Evolutionary conservation across 2,797 vertebrate species (phyloP), one percentile per base, ranked within the genome.

Genomic region (Sebastes hubbsi): DNA sequence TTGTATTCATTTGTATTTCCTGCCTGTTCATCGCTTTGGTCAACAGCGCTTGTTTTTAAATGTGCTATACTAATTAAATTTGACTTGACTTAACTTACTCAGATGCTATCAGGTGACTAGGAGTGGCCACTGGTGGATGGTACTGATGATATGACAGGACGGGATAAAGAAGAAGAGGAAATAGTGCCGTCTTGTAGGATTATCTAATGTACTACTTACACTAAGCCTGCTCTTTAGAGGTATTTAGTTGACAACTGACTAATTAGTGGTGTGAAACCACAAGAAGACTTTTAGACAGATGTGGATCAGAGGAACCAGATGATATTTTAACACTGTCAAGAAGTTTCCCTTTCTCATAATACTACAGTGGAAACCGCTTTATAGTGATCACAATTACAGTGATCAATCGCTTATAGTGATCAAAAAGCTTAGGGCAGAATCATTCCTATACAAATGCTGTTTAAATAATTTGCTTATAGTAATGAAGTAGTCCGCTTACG

Each of bases 201-300:
- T 54, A 78, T 22, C 16, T 18, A 27, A 58, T 18, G 55, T 52
- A 30, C 36, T 36, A 78, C 13, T 75, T 8, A n/a, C 16, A 83
- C 27, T 75, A 77, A 87, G 18, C 20, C 59, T 38, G n/a, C 8
- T 75, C 30, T 77, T 81, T 49, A 55, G 24, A 63, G 38, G 38
- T 70, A 16, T 74, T 79, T 67, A 42, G 54, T 67, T 29, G 65
- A 80, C 74, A 77, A 68, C 27, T 27, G 10, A 6, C 8, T 75
- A 63, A 72, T 77, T 77, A 77, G 70, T 12, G 10, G 36, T 8
- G 34, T 42, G 54, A 76, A 76, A 74, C 60, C 74, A 77, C 61
- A 75, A 38, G 24, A 62, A 27, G 24, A 55, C 18, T 14, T 3
- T 42, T 46, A 10, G 1, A 27, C 80, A 64, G 30, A 29, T 58